Base-by-base conservation (phyloP, 2,888 invertebrate genomes). In the Eupithecia vulgata region DNA sequence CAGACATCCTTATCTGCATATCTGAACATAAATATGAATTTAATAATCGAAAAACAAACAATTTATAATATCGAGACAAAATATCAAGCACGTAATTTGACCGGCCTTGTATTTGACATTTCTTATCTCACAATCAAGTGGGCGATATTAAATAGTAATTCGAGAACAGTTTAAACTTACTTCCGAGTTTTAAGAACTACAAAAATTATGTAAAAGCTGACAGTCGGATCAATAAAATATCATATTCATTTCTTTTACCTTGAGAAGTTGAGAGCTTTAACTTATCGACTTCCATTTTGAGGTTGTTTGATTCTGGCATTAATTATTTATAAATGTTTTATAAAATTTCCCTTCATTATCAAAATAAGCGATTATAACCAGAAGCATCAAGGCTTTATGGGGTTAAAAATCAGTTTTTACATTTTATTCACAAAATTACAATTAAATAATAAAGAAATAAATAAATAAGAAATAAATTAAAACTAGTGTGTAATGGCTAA, bases 51-150 rank as follows among this genome's bases (percentile, higher is more conserved):
- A 37, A 64, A 35, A 10, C 35, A 12, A 35, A 37, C 17, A 34
- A 70, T 21, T 64, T 45, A 42, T 21, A n/a, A 12, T 12, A 25
- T 68, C 34, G 42, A 59, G 21, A 35, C 52, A 34, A 70, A 70
- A 64, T 70, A 70, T 48, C 62, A 68, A 25, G 59, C 68, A 59
- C 59, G 59, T 45, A 64, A 35, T 73, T 40, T 13, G n/a, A 65
- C 35, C 59, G 68, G 65, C 74, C 74, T 74, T 71, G 74, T 30
- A 48, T 66, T 64, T 68, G 71, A 71, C 74, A 74, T 74, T 74
- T 74, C 74, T 74, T 74, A 74, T 74, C 74, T 62, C 35, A 59
- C 66, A 68, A 65, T 65, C 64, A 74, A 71, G 71, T 68, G 64
- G 67, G 68, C 70, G 61, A 70, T 61, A 70, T 74, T 74, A 59